Evolutionary conservation across 2,113 vertebrate genomes (phyloP).

Genomic region (Gnathonemus longibarbis): DNA sequence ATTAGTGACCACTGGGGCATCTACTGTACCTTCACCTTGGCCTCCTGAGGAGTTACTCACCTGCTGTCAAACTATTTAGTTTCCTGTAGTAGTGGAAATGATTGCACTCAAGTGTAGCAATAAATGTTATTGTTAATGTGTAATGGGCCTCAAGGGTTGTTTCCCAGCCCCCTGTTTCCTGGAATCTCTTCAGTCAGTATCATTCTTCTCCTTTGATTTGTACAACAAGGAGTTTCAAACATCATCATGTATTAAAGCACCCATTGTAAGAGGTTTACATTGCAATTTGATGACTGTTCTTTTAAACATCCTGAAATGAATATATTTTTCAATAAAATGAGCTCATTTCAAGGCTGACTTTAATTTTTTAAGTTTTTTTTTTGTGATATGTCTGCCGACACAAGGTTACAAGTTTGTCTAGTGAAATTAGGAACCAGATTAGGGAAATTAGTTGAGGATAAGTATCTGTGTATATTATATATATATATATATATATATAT

Average conservation of each 20-base stretch:
- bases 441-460: neutral
- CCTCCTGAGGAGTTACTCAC: slow-evolving; percentile 17
- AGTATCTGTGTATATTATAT: neutral
- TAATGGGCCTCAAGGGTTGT: neutral
- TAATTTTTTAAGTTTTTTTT: neutral
- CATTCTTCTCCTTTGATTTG: neutral
- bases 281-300: neutral
- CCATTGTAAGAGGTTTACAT: neutral
- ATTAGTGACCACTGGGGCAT: slow-evolving; percentile 96
- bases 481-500: too few relatives aligned
- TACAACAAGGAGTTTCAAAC: neutral
- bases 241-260: neutral
- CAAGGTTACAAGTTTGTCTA: neutral
- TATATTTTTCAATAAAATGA: neutral
- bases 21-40: slow-evolving; percentile 66
- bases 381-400: neutral
- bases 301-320: neutral
- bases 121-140: neutral
- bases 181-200: neutral
- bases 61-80: neutral
- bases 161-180: neutral
- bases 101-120: neutral
- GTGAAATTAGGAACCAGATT: neutral
- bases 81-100: neutral
- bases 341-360: neutral